Percentiles rank a stretch among this genome's conserved stretches.
Evolutionary conservation across 2,888 invertebrate species (phyloP).

Genomic region (Dryadula phaetusa): DNA sequence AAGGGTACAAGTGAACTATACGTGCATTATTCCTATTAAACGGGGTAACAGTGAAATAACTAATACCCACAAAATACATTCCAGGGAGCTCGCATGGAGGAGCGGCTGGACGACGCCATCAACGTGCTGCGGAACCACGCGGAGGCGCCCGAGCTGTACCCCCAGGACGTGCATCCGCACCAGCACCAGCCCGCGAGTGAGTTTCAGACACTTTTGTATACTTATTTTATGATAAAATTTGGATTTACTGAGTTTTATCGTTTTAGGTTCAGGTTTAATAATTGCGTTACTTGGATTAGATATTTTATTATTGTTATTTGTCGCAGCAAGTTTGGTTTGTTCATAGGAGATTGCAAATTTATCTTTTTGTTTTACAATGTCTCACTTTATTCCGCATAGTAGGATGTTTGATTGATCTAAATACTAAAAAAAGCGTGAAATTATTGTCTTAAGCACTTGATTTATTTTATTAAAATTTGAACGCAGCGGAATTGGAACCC

Average conservation of each 20-base stretch:
- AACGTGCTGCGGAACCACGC: slow-evolving; percentile 97
- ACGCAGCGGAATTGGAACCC: too few relatives aligned
- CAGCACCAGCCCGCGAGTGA: slow-evolving; percentile 57
- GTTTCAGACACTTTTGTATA: background rate
- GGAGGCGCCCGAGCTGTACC: slow-evolving; percentile 88
- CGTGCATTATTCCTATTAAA: background rate
- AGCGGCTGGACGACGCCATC: slow-evolving; percentile 97
- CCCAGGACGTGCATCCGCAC: slow-evolving; percentile 81
- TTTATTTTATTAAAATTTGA: too few relatives aligned
- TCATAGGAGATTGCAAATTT: too few relatives aligned
- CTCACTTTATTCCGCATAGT: too few relatives aligned
- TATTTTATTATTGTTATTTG: too few relatives aligned
- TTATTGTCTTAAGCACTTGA: too few relatives aligned
- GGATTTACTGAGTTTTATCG: background rate
- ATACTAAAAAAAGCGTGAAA: too few relatives aligned
- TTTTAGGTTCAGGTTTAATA: slow-evolving; percentile 16
- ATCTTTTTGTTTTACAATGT: too few relatives aligned
- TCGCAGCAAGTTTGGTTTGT: too few relatives aligned
- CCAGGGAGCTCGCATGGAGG: slow-evolving; percentile 96
- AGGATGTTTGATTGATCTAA: too few relatives aligned
- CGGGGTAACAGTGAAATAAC: background rate
- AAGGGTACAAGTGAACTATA: slow-evolving; percentile 4
- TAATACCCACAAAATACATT: background rate
- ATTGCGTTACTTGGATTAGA: too few relatives aligned
- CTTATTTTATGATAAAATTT: background rate